Conservation (phyloP, 2,888 invertebrate genomes). For the Dolichopus griseipennis region DNA sequence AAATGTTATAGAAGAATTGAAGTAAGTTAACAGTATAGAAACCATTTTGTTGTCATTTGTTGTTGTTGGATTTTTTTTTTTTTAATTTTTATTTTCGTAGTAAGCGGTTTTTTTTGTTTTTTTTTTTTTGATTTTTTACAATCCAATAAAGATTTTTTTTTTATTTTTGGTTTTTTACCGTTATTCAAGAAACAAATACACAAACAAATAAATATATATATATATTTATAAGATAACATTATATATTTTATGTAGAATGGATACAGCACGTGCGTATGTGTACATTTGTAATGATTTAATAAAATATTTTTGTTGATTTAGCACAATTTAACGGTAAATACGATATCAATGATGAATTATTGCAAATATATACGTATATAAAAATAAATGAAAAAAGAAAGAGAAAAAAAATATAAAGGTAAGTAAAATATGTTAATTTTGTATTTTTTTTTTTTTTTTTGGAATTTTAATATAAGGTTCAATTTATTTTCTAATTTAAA, state of each 20-base stretch:
- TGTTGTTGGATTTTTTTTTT: background rate
- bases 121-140: background rate
- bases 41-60: background rate
- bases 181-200: too few relatives aligned
- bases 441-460: too few relatives aligned
- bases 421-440: too few relatives aligned
- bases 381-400: background rate
- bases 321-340: background rate
- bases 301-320: background rate
- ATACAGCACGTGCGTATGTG: background rate
- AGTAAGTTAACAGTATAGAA: conserved; percentile 2
- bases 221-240: background rate
- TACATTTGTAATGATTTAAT: background rate
- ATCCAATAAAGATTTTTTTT: background rate
- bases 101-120: background rate
- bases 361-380: background rate
- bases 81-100: background rate
- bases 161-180: too few relatives aligned
- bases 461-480: too few relatives aligned
- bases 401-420: background rate
- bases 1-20: conserved; percentile 3
- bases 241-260: background rate
- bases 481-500: too few relatives aligned
- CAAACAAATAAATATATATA: background rate
- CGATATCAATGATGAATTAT: background rate